Conservation (phyloP, 2,888 invertebrate genomes). For the Thecocarcelia acutangulata region DNA sequence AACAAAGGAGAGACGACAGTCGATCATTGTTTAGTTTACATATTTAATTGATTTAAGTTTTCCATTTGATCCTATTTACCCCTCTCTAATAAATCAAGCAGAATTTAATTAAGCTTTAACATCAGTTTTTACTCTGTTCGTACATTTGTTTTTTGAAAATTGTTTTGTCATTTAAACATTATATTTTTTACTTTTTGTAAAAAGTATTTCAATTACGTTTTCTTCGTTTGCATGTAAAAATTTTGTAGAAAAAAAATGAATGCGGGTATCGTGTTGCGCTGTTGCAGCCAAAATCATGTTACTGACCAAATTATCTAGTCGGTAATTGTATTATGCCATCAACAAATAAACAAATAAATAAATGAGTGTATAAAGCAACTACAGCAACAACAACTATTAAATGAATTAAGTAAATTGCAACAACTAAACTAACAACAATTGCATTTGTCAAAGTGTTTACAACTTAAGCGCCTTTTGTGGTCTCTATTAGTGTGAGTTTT, state of each 20-base stretch:
- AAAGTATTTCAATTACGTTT: slow-evolving; percentile 33
- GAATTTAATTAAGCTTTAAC: no score
- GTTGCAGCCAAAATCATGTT: slow-evolving; percentile 63
- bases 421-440: slow-evolving; percentile 67
- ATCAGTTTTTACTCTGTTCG: no score
- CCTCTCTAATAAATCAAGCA: no score
- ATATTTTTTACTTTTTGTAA: slow-evolving; percentile 52
- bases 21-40: no score
- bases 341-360: slow-evolving; percentile 57
- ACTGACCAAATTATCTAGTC: slow-evolving; percentile 67
- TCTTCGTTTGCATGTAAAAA: slow-evolving; percentile 53
- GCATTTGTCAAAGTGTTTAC: slow-evolving; percentile 69
- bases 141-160: no score
- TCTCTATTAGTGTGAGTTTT: slow-evolving; percentile 57
- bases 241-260: slow-evolving; percentile 28
- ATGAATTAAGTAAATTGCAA: slow-evolving; percentile 56
- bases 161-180: slow-evolving; percentile 58
- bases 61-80: no score
- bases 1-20: no score
- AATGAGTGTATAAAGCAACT: slow-evolving; percentile 20
- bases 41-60: no score
- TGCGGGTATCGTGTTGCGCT: slow-evolving; percentile 50
- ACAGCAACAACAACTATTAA: slow-evolving; percentile 16
- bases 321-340: slow-evolving; percentile 68
- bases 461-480: slow-evolving; percentile 69